Evolutionary conservation across 2,888 invertebrate genomes (phyloP), one percentile per base, ranked within the genome.

Genomic region (Limnephilus marmoratus): DNA sequence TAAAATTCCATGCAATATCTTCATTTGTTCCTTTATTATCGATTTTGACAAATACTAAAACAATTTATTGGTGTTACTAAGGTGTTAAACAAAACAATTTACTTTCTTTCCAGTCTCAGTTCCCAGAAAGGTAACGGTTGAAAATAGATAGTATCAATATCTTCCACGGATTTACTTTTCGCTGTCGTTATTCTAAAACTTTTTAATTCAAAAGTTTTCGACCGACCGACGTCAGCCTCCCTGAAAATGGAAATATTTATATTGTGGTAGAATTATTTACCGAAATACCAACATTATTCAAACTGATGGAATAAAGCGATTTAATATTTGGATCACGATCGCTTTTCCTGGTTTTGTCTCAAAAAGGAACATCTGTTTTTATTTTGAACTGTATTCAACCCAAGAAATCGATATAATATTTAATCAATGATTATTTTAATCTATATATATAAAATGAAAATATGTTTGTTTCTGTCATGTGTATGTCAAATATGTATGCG

Each of bases 321-420:
- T n/a, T 68, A 68, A 49, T n/a, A 86, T 86, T 86, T 15, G 7
- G 9, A 37, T 41, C 86, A 45, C 86, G 45, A 86, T 41, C 86
- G 24, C 29, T 29, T 45, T 86, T 86, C 86, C 86, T 86, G 86
- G 29, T 41, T 86, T 86, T 86, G 24, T 86, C 45, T 31, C 34
- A 31, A 37, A 83, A 24, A 83, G 2, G 37, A 83, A 83, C 83
- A 37, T 41, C 37, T 41, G 68, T 68, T 68, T 68, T 9, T 68
- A n/a, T 68, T 68, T 68, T 7, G 68, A 68, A 68, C n/a, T n/a
- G 9, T 68, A 68, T 68, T n/a, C 68, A 68, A 68, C 68, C 24
- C 68, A 68, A 68, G 68, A 68, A 68, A 68, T 68, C 68, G 24
- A 68, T 68, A 68, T 68, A 24, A 45, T 12, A 45, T 45, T 45